Evolutionary conservation across 2,113 vertebrate species (phyloP), one percentile per base, ranked within the genome.

Genomic region (Shinisaurus crocodilurus): DNA sequence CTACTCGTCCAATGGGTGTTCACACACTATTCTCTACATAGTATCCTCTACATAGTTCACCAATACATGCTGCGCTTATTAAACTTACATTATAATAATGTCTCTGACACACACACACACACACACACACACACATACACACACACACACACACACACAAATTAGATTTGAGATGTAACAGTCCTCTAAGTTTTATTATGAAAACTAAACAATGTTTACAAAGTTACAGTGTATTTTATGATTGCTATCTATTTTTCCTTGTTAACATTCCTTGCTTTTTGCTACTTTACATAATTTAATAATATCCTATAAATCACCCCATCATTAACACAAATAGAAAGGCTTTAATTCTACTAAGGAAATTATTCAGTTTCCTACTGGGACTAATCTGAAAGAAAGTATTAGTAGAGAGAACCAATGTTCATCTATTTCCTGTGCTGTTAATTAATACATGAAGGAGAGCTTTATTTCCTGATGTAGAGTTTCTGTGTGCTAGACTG

Each of bases 361-460:
- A 92, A 95, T 91, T 89, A 93, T 93, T 90, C 93, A 67, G 70
- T 91, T 95, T 87, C 91, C 85, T 93, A 90, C 85, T 86, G 43
- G 83, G 94, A 88, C 87, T 90, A 92, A 82, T n/a, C 81, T 94
- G 89, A 95, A 94, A 93, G 69, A 94, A 86, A 50, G 90, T 25
- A 95, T 82, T 74, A 82, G 48, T 74, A 82, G 8, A 37, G 92
- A 93, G 91, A 87, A 91, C 60, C 50, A 82, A 45, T 54, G 29
- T 90, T 45, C 48, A 45, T 92, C 43, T 89, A 91, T 89, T 91
- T 93, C n/a, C 92, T 93, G 85, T 72, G 87, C 76, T 60, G 82
- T 87, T 90, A 90, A 92, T 90, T 92, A 79, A 90, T 89, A 84
- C 43, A 93, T 88, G 65, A 90, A 87, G 89, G 75, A 94, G 92